Base-by-base conservation (phyloP, 2,797 vertebrate genomes). In the Salmo trutta region DNA sequence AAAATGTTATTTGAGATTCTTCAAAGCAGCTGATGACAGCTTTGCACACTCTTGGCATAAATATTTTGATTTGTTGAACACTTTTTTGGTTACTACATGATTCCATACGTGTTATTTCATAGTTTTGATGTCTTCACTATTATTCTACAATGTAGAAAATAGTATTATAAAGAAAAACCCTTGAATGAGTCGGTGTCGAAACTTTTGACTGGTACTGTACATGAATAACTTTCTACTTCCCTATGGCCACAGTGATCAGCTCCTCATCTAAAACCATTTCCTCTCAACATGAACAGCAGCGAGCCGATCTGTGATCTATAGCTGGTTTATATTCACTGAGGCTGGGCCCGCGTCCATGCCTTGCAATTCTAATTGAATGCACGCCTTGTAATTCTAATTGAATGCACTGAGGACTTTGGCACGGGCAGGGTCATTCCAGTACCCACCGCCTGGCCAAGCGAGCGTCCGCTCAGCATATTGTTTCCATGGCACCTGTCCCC, bases 401-500 rank as follows among this genome's bases (percentile, higher is more conserved):
- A 91, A 91, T 87, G 82, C 86, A 77, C 75, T 81, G 76, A 90
- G 79, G 82, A 79, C 69, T 91, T 85, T 89, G 84, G 82, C 85
- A 80, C 5, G 79, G 85, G 82, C 74, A 77, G 88, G 88, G 84
- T 93, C 87, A 82, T 84, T 86, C 87, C 77, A 76, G 74, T 85
- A 84, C 59, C 24, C 21, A 27, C 59, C 59, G 86, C 69, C 82
- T 88, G 82, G 81, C 90, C 90, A 86, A 12, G 59, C 59, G 3
- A 64, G n/a, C 12, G 21, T 87, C 84, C 77, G 86, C 81, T 88
- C 83, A 88, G 88, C 89, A 88, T 92, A 91, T 90, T 92, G 91
- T 93, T 91, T 93, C 89, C 85, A 82, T 89, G 91, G 90, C 88
- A 92, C 88, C 87, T 91, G 89, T 87, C 88, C 85, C 83, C 84